Evolutionary conservation across 2,113 vertebrate species (phyloP), one percentile per base, ranked within the genome.

Genomic region (Rhipidura dahli): DNA sequence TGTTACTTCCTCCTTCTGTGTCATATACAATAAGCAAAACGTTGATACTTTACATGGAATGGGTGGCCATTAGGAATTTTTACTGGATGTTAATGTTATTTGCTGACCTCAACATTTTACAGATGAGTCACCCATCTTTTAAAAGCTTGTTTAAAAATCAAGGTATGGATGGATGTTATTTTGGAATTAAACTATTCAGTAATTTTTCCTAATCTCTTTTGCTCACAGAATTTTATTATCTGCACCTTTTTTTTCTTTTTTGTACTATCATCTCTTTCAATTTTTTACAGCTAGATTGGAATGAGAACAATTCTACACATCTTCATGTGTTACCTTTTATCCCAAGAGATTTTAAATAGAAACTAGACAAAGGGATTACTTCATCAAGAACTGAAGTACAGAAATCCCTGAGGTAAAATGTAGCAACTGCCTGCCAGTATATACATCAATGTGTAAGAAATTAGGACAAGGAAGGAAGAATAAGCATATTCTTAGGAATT

Each of bases 1-100:
- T 78, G 54, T 97, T 96, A 97, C 96, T 98, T 98, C 97, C 97
- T 97, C 95, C 94, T 97, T 97, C 96, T 96, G 92, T 96, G 93
- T 95, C 60, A 13, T 85, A 91, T 80, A 84, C 94, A 97, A 97
- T 93, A 97, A 97, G 94, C 93, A 97, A 97, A 95, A 60, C 1
- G 4, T 92, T 90, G 83, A 88, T 86, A 71, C 35, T 96, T 97
- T 78, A 91, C 66, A 79, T 93, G 90, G 63, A 96, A 97, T 4
- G 69, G 70, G 86, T 90, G 89, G 92, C 77, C 82, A 96, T 93
- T 95, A 94, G 54, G 64, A 78, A 88, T 63, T 95, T 89, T 95
- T 96, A 77, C 71, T 96, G 45, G 59, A 81, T 87, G 53, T 94
- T 96, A 92, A 91, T 28, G 31, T 96, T 92, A 96, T 96, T 97